A percentile compares a stretch with the other conserved stretches of the same genome.
These are phyloP conservation scores for Patella depressa DNA, from an alignment of 2,888 invertebrate species.

Conservation along the genomic window DNA sequence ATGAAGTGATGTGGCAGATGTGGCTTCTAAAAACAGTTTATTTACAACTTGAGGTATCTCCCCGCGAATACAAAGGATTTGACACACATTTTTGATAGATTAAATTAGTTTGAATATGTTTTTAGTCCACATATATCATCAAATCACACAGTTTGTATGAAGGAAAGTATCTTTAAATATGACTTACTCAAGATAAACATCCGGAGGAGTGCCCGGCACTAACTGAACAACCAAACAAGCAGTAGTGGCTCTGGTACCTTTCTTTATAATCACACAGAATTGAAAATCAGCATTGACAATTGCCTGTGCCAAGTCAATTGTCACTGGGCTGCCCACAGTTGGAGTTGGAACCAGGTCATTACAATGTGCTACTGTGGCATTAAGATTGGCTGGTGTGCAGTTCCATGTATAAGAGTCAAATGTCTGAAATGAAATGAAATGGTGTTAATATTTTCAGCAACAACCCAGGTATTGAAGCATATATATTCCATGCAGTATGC, in stretches of 20 bases:
- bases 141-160: no score
- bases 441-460: not conserved
- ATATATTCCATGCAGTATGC: no score
- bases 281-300: slow-evolving; percentile 43
- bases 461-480: no score
- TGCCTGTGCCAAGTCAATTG: slow-evolving; percentile 48
- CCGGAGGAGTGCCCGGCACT: slow-evolving; percentile 42
- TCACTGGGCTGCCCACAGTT: slow-evolving; percentile 21
- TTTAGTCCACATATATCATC: no score
- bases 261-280: slow-evolving; percentile 41
- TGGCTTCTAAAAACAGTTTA: no score
- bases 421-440: slow-evolving; percentile 16
- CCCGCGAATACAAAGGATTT: no score
- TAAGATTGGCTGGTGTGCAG: not conserved
- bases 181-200: slow-evolving; percentile 42
- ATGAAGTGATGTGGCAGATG: no score
- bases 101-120: no score
- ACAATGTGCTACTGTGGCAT: not conserved
- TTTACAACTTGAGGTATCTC: no score
- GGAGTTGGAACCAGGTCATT: slow-evolving; percentile 8
- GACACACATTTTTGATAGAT: no score
- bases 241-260: slow-evolving; percentile 34
- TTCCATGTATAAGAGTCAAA: slow-evolving; percentile 22
- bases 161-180: no score
- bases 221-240: slow-evolving; percentile 37